Conservation (phyloP, 2,797 vertebrate genomes). For the Catharus ustulatus region DNA sequence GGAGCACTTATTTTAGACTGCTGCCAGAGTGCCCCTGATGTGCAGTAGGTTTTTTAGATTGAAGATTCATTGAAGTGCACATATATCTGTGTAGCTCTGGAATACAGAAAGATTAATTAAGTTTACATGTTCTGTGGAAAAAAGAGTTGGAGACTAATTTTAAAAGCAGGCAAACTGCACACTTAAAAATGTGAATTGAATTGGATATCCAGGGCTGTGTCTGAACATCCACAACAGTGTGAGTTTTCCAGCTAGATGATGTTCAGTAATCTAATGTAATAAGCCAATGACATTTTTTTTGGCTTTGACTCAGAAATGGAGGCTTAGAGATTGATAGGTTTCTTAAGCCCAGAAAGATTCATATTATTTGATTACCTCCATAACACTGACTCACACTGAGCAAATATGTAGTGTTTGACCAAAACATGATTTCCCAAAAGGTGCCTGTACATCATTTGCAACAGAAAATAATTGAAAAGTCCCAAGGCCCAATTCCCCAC, state of each 20-base stretch:
- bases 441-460: conserved; percentile 22
- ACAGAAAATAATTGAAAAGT: conserved; percentile 52
- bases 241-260: neutral
- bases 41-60: neutral
- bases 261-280: neutral
- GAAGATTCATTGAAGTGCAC: neutral
- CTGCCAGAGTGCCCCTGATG: neutral
- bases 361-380: conserved; percentile 31
- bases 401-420: neutral
- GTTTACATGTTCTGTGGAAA: neutral
- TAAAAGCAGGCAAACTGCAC: neutral
- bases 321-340: neutral
- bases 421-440: conserved; percentile 50
- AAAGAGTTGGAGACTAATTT: neutral
- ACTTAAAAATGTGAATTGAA: neutral
- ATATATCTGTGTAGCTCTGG: neutral
- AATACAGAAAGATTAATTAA: neutral
- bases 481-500: neutral
- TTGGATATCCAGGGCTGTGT: neutral
- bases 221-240: neutral
- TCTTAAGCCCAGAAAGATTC: neutral
- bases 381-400: neutral
- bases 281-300: neutral
- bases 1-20: neutral
- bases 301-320: neutral